A percentile compares a stretch with the other conserved stretches of the same genome.
Evolutionary conservation across 92 coral and sea anemone genomes (phyloP).

Genomic region (Zoanthus solanderi): DNA sequence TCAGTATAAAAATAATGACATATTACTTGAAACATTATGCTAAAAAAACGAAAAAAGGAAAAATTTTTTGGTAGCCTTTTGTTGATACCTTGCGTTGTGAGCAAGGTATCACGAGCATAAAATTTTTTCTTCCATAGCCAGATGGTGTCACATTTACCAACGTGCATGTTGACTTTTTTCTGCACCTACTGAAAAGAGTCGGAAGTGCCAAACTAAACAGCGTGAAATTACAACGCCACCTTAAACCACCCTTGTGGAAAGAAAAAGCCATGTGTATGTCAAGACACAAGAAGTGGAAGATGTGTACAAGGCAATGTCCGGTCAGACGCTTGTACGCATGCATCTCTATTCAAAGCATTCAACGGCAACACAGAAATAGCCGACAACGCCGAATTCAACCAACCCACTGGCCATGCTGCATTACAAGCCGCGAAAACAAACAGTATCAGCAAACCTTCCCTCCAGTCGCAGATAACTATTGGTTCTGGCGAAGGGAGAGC

Average conservation of each 20-base stretch:
- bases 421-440: slow-evolving; percentile 63
- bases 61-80: neutral
- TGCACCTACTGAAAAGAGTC: slow-evolving; percentile 45
- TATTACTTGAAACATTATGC: slow-evolving; percentile 19
- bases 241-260: slow-evolving; percentile 52
- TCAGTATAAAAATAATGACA: slow-evolving; percentile 1
- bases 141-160: slow-evolving; percentile 58
- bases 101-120: neutral
- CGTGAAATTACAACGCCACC: slow-evolving; percentile 49
- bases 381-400: neutral
- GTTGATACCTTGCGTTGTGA: neutral
- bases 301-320: slow-evolving; percentile 41
- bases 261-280: slow-evolving; percentile 49
- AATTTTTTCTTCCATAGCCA: slow-evolving; percentile 29
- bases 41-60: neutral
- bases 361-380: slow-evolving; percentile 49
- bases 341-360: slow-evolving; percentile 27
- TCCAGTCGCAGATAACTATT: slow-evolving; percentile 28
- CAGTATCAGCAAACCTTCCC: slow-evolving; percentile 13
- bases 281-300: slow-evolving; percentile 33
- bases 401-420: slow-evolving; percentile 62
- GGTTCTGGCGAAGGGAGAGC: slow-evolving; percentile 38
- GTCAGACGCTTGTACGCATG: slow-evolving; percentile 35
- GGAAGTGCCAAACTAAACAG: slow-evolving; percentile 55
- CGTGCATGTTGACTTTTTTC: slow-evolving; percentile 42